These are phyloP conservation scores for Leptodactylus fuscus DNA, from an alignment of 2,113 vertebrate species.

Conservation along the genomic window DNA sequence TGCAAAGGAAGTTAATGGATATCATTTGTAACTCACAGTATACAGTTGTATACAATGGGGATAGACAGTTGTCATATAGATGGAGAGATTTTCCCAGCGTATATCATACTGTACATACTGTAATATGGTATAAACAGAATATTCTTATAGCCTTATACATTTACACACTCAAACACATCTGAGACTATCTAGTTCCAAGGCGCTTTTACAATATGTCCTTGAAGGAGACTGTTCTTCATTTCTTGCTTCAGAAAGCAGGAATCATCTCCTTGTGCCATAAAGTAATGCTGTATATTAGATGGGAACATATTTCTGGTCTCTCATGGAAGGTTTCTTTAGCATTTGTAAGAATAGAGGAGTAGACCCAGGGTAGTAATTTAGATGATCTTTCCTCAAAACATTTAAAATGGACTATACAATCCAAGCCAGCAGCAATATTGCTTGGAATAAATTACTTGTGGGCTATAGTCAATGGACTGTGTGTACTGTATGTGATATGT, in stretches of 20 bases:
- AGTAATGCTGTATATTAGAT: conserved; percentile 8
- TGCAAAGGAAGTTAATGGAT: no score
- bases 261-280: conserved; percentile 8
- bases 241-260: conserved; percentile 22
- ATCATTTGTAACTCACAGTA: not conserved
- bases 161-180: not conserved
- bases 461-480: conserved; percentile 1
- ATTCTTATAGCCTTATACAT: not conserved
- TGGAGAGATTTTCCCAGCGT: not conserved
- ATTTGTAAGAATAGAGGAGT: not conserved
- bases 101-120: no score
- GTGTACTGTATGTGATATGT: not conserved
- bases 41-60: not conserved
- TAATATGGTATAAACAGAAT: not conserved
- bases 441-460: conserved; percentile 8
- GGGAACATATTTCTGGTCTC: conserved; percentile 21
- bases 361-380: conserved; percentile 3
- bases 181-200: not conserved
- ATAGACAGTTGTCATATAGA: not conserved
- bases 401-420: conserved; percentile 2
- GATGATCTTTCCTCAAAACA: conserved; percentile 3
- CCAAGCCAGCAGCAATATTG: not conserved
- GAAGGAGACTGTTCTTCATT: conserved; percentile 10
- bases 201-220: not conserved
- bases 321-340: conserved; percentile 3